Conservation (phyloP, 2,113 vertebrate genomes). For the Pristiophorus japonicus region DNA sequence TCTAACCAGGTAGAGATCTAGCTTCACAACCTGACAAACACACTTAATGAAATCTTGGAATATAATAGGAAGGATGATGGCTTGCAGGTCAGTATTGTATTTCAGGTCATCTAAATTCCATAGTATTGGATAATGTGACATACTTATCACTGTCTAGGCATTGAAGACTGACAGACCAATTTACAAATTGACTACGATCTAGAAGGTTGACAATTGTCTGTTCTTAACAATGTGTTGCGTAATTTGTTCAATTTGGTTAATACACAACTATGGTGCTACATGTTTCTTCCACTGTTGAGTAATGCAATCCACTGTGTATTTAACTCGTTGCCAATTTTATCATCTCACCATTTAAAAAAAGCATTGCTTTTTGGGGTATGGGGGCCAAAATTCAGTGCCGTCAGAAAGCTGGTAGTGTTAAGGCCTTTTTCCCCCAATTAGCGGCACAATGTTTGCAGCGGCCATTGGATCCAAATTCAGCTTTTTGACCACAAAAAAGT, state of each 20-base stretch:
- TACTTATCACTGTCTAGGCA: background rate
- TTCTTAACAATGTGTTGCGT: background rate
- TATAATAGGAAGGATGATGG: background rate
- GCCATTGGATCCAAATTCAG: too few relatives aligned
- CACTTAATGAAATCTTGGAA: background rate
- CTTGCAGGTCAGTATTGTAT: background rate
- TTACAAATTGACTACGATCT: background rate
- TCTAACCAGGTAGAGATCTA: background rate
- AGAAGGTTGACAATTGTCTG: background rate
- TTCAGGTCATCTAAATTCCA: background rate
- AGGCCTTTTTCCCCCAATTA: too few relatives aligned
- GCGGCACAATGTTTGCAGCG: too few relatives aligned
- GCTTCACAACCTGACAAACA: background rate
- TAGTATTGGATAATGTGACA: background rate
- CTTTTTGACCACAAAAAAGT: too few relatives aligned
- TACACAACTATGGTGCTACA: background rate
- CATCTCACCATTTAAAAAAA: too few relatives aligned
- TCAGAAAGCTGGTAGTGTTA: too few relatives aligned
- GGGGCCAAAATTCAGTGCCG: too few relatives aligned
- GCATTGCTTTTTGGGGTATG: too few relatives aligned
- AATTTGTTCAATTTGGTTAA: background rate
- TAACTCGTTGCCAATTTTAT: background rate
- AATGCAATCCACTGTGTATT: background rate
- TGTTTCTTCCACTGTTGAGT: background rate
- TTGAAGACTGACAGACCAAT: background rate